phyloP scores from a whole-genome alignment of 2,888 invertebrate species.

The Allygus modestus region DNA sequence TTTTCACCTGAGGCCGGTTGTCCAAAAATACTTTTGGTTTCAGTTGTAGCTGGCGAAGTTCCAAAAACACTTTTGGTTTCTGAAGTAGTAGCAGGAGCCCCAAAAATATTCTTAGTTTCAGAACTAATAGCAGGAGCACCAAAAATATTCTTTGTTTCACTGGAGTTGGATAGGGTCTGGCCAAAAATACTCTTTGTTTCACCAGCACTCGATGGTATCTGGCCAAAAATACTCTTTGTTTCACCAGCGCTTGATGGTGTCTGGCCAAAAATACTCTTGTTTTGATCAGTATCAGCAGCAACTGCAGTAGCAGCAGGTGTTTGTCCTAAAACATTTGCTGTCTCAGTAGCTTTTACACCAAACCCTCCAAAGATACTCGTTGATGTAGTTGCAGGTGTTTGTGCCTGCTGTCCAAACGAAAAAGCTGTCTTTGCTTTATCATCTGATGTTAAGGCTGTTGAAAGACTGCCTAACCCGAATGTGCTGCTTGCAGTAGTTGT shows the following conservation, averaged over 20 bases:
- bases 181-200: conserved; percentile 34
- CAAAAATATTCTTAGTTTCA: conserved; percentile 50
- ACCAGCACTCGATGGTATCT: not conserved
- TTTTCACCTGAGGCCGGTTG: conserved; percentile 55
- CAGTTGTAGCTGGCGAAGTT: conserved; percentile 19
- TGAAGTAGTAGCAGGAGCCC: conserved; percentile 42
- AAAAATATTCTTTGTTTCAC: conserved; percentile 17
- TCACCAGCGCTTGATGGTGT: not conserved
- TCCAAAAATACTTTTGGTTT: conserved; percentile 64
- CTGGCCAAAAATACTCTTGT: conserved; percentile 28
- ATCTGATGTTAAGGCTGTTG: conserved; percentile 16
- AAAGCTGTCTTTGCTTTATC: conserved; percentile 27
- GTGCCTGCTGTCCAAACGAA: conserved; percentile 28
- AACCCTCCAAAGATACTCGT: conserved; percentile 29
- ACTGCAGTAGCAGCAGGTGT: conserved; percentile 23
- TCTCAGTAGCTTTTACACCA: not conserved
- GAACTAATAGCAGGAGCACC: conserved; percentile 54
- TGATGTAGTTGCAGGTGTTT: conserved; percentile 1
- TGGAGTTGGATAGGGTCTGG: not conserved
- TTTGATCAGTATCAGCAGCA: not conserved
- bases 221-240: conserved; percentile 12
- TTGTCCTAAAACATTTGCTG: conserved; percentile 12
- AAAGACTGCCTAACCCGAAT: conserved; percentile 34
- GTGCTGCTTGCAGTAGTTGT: conserved; percentile 27
- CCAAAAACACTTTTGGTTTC: conserved; percentile 40